These are phyloP conservation scores for Diarsia mendica DNA, from an alignment of 2,888 invertebrate species.

Conservation along the genomic window DNA sequence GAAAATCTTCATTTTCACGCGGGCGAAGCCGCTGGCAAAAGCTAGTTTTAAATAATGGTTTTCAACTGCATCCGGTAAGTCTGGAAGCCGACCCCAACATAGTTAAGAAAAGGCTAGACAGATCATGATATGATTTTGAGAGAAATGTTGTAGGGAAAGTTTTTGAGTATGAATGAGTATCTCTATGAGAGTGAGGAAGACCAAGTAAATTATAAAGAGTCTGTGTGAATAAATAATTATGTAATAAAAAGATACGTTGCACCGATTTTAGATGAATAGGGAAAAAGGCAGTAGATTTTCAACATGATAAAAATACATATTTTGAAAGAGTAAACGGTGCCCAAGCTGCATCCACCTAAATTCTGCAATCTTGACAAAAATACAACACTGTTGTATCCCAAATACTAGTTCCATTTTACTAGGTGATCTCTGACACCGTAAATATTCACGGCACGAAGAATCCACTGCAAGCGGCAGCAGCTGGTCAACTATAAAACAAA, in stretches of 20 bases:
- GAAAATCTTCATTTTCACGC: too few relatives aligned
- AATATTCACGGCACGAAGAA: conserved; percentile 9
- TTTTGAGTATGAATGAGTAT: background rate
- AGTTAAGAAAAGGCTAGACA: too few relatives aligned
- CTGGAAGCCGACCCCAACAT: too few relatives aligned
- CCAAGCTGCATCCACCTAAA: background rate
- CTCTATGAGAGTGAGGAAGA: background rate
- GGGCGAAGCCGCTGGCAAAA: too few relatives aligned
- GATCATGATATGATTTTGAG: background rate
- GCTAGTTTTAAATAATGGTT: too few relatives aligned
- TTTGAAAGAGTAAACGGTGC: background rate
- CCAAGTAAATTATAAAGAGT: background rate
- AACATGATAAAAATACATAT: too few relatives aligned
- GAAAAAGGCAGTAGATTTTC: too few relatives aligned
- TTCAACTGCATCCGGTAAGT: too few relatives aligned
- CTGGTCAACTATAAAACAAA: conserved; percentile 30
- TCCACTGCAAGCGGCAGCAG: conserved; percentile 28
- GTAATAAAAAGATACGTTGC: too few relatives aligned
- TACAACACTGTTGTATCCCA: background rate
- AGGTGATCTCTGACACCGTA: background rate
- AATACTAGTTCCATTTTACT: conserved; percentile 5
- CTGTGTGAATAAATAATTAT: too few relatives aligned
- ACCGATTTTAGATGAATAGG: too few relatives aligned
- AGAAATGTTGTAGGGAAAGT: background rate
- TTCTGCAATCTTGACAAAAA: background rate